Percentiles rank a stretch among this genome's conserved stretches.
Conservation (phyloP, 1,140 invertebrate genomes). For the Vanessa atalanta region DNA sequence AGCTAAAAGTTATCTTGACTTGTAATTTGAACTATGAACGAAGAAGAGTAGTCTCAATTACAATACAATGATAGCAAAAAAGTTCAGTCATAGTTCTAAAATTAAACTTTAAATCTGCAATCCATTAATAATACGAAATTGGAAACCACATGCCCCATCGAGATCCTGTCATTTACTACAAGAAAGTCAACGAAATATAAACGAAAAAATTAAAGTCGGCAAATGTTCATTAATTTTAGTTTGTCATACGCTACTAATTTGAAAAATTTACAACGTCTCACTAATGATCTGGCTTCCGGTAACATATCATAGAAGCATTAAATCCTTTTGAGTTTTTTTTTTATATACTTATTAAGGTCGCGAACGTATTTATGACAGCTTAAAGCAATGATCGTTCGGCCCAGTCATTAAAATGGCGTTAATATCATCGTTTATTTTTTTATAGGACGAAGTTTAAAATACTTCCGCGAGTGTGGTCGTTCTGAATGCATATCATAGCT, state of each 20-base stretch:
- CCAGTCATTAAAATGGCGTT: constrained; percentile 59
- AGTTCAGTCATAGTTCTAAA: background rate
- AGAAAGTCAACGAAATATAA: background rate
- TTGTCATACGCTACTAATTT: constrained; percentile 76
- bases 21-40: too few relatives aligned
- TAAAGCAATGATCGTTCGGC: constrained; percentile 59
- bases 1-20: too few relatives aligned
- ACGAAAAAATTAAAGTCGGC: constrained; percentile 21
- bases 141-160: background rate
- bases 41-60: too few relatives aligned
- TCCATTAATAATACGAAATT: background rate
- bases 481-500: constrained; percentile 34
- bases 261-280: constrained; percentile 68
- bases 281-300: constrained; percentile 71
- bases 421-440: constrained; percentile 44
- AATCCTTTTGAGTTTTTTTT: constrained; percentile 55
- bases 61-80: background rate
- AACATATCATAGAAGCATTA: constrained; percentile 66
- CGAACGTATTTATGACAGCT: constrained; percentile 73
- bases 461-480: constrained; percentile 27
- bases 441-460: constrained; percentile 14
- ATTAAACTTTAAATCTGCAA: background rate
- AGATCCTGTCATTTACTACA: background rate
- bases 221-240: constrained; percentile 74
- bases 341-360: constrained; percentile 40